A percentile compares a stretch with the other conserved stretches of the same genome.
Evolutionary conservation across 2,797 vertebrate species (phyloP).

Genomic region (Echiichthys vipera): DNA sequence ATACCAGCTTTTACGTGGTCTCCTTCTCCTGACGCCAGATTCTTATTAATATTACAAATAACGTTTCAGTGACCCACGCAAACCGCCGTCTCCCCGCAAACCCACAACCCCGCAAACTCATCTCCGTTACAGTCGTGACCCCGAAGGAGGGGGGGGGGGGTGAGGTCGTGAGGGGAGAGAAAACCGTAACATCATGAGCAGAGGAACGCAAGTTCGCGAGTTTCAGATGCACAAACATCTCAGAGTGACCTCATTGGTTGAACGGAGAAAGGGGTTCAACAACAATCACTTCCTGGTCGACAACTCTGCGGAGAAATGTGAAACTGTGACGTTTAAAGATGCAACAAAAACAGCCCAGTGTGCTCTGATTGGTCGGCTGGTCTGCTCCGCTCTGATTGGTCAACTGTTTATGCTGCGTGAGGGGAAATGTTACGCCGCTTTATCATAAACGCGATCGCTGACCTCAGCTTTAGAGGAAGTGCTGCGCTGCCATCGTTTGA

Average conservation of each 20-base stretch:
- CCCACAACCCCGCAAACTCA: conserved; percentile 3
- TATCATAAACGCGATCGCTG: too few species aligned
- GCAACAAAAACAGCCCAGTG: too few species aligned
- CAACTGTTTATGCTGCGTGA: too few species aligned
- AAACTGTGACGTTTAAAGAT: too few species aligned
- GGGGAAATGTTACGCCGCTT: too few species aligned
- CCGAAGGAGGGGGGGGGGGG: neutral
- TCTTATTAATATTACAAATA: conserved; percentile 53
- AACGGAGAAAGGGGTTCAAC: too few species aligned
- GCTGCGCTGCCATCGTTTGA: too few species aligned
- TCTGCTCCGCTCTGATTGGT: too few species aligned
- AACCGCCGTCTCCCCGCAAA: neutral
- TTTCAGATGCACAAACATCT: neutral
- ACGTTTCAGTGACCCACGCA: conserved; percentile 10
- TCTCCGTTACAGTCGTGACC: conserved; percentile 8
- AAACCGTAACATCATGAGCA: neutral
- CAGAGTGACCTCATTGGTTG: neutral
- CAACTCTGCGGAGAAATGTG: too few species aligned
- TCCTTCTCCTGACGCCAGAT: conserved; percentile 51
- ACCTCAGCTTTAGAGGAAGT: too few species aligned
- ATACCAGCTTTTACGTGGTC: conserved; percentile 76
- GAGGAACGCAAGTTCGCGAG: neutral
- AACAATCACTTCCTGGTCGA: too few species aligned
- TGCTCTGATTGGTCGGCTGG: too few species aligned
- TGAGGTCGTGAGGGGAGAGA: neutral